These are phyloP conservation scores for Acipenser transmontanus DNA, from an alignment of 2,797 vertebrate genomes.

Conservation along the genomic window DNA sequence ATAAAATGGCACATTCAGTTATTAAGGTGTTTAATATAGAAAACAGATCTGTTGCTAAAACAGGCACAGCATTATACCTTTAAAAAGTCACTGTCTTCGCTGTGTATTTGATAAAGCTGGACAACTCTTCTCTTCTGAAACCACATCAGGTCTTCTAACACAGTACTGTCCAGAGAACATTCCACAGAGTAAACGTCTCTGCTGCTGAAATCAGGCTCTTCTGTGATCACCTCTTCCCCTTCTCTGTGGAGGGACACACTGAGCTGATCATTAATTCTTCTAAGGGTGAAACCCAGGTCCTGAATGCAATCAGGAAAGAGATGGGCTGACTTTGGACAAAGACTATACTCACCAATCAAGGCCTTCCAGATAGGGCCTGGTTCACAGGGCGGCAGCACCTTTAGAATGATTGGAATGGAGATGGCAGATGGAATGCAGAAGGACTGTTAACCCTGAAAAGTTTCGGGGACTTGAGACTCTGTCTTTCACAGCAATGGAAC, in stretches of 20 bases:
- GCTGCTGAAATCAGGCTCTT: constrained; percentile 26
- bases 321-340: constrained; percentile 41
- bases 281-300: constrained; percentile 61
- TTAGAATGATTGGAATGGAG: constrained; percentile 53
- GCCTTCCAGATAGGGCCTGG: constrained; percentile 66
- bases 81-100: constrained; percentile 48
- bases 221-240: constrained; percentile 38
- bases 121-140: constrained; percentile 84
- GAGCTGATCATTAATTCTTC: constrained; percentile 57
- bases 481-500: neutral
- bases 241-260: constrained; percentile 58
- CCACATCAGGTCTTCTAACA: constrained; percentile 84
- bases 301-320: constrained; percentile 42
- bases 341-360: constrained; percentile 74
- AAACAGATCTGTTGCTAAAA: constrained; percentile 3
- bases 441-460: constrained; percentile 18
- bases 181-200: constrained; percentile 51
- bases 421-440: constrained; percentile 40
- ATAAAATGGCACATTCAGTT: neutral
- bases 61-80: constrained; percentile 57
- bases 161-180: constrained; percentile 60
- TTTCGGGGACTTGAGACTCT: neutral
- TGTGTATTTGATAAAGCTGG: constrained; percentile 69
- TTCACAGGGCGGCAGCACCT: constrained; percentile 45
- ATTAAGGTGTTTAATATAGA: neutral